Base-by-base conservation (phyloP, 1,140 invertebrate species). In the Drosophila watanabei region DNA sequence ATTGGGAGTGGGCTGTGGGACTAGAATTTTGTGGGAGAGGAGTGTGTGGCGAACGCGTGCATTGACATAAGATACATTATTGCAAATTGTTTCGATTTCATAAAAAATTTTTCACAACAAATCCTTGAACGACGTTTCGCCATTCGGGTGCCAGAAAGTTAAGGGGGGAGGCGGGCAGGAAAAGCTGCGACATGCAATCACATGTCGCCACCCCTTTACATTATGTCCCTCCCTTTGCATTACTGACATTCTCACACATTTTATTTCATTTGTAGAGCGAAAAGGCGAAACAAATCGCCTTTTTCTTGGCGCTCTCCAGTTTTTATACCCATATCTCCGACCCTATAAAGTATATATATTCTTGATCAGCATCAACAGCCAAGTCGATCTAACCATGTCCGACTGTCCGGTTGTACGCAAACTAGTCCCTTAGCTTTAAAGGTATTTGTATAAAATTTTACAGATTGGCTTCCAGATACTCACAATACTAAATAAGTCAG, bases 41-140 rank as follows among this genome's bases (percentile, higher is more conserved):
- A 57, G 14, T 39, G 54, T 57, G 30, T 51, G 28, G 54, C 65
- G 51, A 56, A 85, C 71, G 85, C 86, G 75, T 82, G 79, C 82
- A 89, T 20, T 89, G 86, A 86, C 86, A 89, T 82, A 82, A 90
- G 86, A 85, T 89, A 90, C 86, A 89, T 89, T 89, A 90, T 89
- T 89, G 86, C 82, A 90, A 89, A 89, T 89, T 89, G 86, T 89
- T 89, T 89, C 86, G 68, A 86, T 90, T 89, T 86, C 79, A 90
- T 89, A 89, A 90, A 71, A 86, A 85, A 77, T 80, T 85, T 79
- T 77, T 61, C 60, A 60, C 63, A 70, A 82, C 69, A 72, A 80
- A 77, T 83, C 71, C 80, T 81, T 70, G 82, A 54, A 62, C 64
- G 48, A 63, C 61, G 64, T 73, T 82, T 82, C 59, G 66, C 79